Percentiles rank a stretch among this genome's conserved stretches.
Conservation (phyloP, 1,140 invertebrate genomes). For the Drosophila nigrodunni region DNA sequence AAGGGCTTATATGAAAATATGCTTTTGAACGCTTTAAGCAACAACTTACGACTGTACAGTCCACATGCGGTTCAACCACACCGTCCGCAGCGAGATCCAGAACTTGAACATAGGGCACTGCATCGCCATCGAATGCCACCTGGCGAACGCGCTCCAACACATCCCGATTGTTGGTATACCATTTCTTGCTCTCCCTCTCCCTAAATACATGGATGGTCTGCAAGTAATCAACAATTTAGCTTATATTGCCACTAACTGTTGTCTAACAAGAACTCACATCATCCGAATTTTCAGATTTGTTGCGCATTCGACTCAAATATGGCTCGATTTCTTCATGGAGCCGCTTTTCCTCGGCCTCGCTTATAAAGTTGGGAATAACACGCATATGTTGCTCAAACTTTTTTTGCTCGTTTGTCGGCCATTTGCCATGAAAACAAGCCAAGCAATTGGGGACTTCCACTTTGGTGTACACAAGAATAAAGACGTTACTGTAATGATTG, state of each 20-base stretch:
- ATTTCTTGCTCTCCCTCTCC: constrained; percentile 95
- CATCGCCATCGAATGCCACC: constrained; percentile 88
- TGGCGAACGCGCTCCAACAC: constrained; percentile 90
- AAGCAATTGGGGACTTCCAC: constrained; percentile 16
- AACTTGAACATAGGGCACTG: constrained; percentile 93
- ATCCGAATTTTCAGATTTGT: constrained; percentile 98
- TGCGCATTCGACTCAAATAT: constrained; percentile 93
- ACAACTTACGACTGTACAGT: constrained; percentile 92
- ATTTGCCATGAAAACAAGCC: constrained; percentile 84
- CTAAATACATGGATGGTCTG: constrained; percentile 98
- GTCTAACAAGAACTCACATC: constrained; percentile 89
- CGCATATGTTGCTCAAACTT: constrained; percentile 86
- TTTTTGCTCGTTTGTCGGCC: constrained; percentile 84
- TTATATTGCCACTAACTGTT: not conserved
- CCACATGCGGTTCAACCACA: constrained; percentile 98
- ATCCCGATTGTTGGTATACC: constrained; percentile 90
- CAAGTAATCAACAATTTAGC: constrained; percentile 8
- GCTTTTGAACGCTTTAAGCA: too few species aligned
- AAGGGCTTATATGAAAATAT: constrained; percentile 47
- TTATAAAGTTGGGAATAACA: constrained; percentile 92
- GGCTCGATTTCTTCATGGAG: constrained; percentile 94
- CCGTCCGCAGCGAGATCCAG: constrained; percentile 95
- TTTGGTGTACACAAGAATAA: not conserved
- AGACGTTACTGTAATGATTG: not conserved
- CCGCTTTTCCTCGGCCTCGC: constrained; percentile 89